Conservation (phyloP, 2,888 invertebrate species). For the Stomorhina lunata region DNA sequence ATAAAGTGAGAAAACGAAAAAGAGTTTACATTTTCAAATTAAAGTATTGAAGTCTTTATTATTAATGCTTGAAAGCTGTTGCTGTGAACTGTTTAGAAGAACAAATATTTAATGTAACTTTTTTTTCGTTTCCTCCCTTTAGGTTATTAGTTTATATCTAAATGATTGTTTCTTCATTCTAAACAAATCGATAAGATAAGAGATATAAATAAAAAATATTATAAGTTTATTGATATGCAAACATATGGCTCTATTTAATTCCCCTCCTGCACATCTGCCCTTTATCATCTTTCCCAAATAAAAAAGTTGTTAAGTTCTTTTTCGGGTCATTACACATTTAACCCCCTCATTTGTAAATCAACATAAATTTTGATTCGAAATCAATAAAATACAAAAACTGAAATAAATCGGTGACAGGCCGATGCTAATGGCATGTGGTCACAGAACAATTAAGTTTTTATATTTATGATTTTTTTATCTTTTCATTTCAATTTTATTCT, state of each 20-base stretch:
- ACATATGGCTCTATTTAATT: neutral
- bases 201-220: neutral
- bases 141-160: no score
- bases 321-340: conserved; percentile 28
- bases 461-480: neutral
- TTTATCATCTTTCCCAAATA: neutral
- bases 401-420: neutral
- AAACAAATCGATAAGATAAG: conserved; percentile 43
- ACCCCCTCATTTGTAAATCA: neutral
- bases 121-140: no score
- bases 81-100: no score
- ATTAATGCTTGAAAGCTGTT: no score
- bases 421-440: neutral
- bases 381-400: neutral
- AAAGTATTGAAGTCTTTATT: no score
- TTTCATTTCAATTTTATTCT: neutral
- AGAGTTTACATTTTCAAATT: no score
- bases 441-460: neutral
- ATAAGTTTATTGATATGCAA: no score
- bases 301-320: neutral
- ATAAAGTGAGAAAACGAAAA: neutral
- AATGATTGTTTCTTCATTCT: neutral
- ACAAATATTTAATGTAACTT: neutral
- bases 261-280: no score
- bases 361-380: neutral